Conservation (phyloP, 2,113 vertebrate genomes). For the Triplophysa dalaica region DNA sequence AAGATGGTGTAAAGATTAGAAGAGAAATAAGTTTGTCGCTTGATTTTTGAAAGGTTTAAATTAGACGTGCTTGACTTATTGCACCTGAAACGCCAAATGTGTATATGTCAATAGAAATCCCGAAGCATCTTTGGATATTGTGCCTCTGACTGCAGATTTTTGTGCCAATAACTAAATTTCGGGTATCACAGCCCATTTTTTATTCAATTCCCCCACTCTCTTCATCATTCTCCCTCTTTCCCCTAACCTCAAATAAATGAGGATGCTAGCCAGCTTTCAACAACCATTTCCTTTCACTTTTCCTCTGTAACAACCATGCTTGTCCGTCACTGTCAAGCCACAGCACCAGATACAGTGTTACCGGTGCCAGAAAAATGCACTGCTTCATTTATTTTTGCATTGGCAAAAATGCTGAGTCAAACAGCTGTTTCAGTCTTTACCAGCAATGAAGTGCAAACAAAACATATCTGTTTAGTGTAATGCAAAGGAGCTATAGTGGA, state of each 20-base stretch:
- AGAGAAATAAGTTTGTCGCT: background rate
- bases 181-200: background rate
- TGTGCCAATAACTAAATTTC: background rate
- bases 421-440: background rate
- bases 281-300: conserved; percentile 15
- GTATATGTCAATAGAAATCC: too few species aligned
- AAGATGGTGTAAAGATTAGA: background rate
- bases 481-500: background rate
- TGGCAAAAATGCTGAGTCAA: conserved; percentile 24
- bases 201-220: background rate
- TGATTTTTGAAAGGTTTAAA: too few species aligned
- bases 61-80: too few species aligned
- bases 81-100: too few species aligned
- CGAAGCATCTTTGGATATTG: background rate
- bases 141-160: background rate
- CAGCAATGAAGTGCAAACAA: background rate
- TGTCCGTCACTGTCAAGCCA: conserved; percentile 47
- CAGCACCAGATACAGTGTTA: conserved; percentile 27
- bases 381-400: conserved; percentile 37
- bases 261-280: conserved; percentile 26
- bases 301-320: background rate
- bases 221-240: background rate
- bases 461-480: background rate
- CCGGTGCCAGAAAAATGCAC: background rate
- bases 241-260: background rate